Percentiles rank a stretch among this genome's conserved stretches.
phyloP scores from a whole-genome alignment of 2,797 vertebrate species.

The Leuciscus waleckii region DNA sequence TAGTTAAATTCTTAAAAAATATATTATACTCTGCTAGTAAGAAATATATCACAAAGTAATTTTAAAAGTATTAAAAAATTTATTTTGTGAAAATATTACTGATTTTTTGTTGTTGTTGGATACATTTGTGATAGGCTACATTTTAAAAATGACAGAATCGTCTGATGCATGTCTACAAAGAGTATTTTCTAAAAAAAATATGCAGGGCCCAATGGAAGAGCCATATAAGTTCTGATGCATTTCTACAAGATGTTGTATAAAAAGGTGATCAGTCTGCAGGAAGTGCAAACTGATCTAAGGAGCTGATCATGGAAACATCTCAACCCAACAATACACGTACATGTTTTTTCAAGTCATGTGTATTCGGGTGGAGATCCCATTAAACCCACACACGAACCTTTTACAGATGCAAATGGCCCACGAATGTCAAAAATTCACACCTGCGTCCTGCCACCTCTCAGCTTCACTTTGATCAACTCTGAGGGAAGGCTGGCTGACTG shows the following conservation, averaged over 20 bases:
- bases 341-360: constrained; percentile 81
- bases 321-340: constrained; percentile 71
- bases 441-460: constrained; percentile 68
- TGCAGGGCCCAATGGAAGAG: neutral
- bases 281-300: constrained; percentile 45
- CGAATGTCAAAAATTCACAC: constrained; percentile 76
- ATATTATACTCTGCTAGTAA: neutral
- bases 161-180: neutral
- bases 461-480: constrained; percentile 77
- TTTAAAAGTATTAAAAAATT: neutral
- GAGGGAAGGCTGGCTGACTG: constrained; percentile 23
- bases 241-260: neutral
- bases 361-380: constrained; percentile 80
- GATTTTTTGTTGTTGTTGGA: neutral
- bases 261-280: constrained; percentile 13
- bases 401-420: constrained; percentile 63
- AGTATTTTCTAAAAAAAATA: neutral
- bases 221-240: neutral
- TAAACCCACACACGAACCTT: constrained; percentile 68
- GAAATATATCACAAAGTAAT: neutral
- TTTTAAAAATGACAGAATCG: too few species aligned
- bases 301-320: constrained; percentile 53
- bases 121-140: neutral
- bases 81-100: neutral
- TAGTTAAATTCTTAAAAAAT: neutral